Percentiles rank a stretch among this genome's conserved stretches.
phyloP scores from a whole-genome alignment of 1,140 invertebrate genomes.

The Calephelis virginiensis region DNA sequence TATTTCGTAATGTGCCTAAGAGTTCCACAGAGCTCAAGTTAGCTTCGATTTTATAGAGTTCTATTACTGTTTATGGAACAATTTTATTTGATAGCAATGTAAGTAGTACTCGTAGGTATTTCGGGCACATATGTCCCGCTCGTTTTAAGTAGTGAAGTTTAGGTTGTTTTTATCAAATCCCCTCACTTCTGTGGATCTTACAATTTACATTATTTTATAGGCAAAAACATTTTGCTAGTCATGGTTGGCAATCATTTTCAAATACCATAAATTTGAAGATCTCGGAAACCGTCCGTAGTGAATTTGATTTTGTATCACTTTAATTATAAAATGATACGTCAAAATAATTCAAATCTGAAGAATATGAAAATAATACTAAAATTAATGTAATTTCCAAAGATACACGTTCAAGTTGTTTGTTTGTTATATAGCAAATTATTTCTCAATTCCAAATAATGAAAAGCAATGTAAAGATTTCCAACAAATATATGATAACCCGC shows the following conservation, averaged over 20 bases:
- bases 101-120: constrained; percentile 34
- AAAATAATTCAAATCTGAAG: neutral
- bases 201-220: constrained; percentile 18
- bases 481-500: constrained; percentile 63
- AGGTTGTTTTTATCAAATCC: constrained; percentile 39
- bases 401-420: neutral
- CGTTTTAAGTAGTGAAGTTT: constrained; percentile 33
- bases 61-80: constrained; percentile 35
- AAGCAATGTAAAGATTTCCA: constrained; percentile 11
- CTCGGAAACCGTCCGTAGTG: constrained; percentile 57
- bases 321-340: neutral
- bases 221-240: constrained; percentile 36
- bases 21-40: constrained; percentile 47
- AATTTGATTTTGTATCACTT: constrained; percentile 9
- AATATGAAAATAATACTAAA: constrained; percentile 2
- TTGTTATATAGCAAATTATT: constrained; percentile 14
- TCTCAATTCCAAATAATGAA: constrained; percentile 16
- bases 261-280: constrained; percentile 34
- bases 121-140: constrained; percentile 51
- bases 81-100: constrained; percentile 37
- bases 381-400: neutral
- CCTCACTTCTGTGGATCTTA: constrained; percentile 22
- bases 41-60: constrained; percentile 44
- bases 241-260: constrained; percentile 29
- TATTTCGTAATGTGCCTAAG: constrained; percentile 65